Evolutionary conservation across 2,888 invertebrate genomes (phyloP).

Genomic region (Sceliomorpha sp.): DNA sequence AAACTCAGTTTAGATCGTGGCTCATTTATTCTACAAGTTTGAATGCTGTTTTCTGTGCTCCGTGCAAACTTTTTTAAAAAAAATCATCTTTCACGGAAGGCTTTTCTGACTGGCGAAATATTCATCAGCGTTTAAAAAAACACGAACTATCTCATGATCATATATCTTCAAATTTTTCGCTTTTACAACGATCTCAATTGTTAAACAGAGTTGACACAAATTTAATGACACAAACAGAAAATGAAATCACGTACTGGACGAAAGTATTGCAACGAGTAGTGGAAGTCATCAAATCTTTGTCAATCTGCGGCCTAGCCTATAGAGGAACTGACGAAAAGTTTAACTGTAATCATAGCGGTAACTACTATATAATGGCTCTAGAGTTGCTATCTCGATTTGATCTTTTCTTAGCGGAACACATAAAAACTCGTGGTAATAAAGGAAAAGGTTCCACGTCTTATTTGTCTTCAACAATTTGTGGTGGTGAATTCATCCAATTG

Average conservation of each 20-base stretch:
- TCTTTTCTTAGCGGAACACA: slow-evolving; percentile 63
- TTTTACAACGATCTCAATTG: slow-evolving; percentile 12
- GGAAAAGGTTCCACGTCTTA: slow-evolving; percentile 64
- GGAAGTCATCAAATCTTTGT: slow-evolving; percentile 26
- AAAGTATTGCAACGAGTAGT: slow-evolving; percentile 23
- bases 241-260: slow-evolving; percentile 15
- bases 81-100: slow-evolving; percentile 19
- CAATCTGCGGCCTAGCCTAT: slow-evolving; percentile 17
- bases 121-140: slow-evolving; percentile 23
- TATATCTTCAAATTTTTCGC: slow-evolving; percentile 6
- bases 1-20: slow-evolving; percentile 17
- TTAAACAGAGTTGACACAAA: slow-evolving; percentile 9
- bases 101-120: slow-evolving; percentile 18
- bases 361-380: slow-evolving; percentile 59
- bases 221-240: slow-evolving; percentile 10
- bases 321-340: slow-evolving; percentile 22
- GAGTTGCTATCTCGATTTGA: slow-evolving; percentile 65
- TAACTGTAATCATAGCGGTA: slow-evolving; percentile 55
- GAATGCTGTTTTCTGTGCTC: slow-evolving; percentile 11
- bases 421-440: slow-evolving; percentile 51
- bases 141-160: slow-evolving; percentile 20
- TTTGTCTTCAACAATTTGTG: slow-evolving; percentile 55
- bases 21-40: slow-evolving; percentile 13
- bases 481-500: slow-evolving; percentile 14
- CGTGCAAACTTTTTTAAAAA: slow-evolving; percentile 8